Evolutionary conservation across 2,113 vertebrate species (phyloP).

Genomic region (Toxotes jaculatrix): DNA sequence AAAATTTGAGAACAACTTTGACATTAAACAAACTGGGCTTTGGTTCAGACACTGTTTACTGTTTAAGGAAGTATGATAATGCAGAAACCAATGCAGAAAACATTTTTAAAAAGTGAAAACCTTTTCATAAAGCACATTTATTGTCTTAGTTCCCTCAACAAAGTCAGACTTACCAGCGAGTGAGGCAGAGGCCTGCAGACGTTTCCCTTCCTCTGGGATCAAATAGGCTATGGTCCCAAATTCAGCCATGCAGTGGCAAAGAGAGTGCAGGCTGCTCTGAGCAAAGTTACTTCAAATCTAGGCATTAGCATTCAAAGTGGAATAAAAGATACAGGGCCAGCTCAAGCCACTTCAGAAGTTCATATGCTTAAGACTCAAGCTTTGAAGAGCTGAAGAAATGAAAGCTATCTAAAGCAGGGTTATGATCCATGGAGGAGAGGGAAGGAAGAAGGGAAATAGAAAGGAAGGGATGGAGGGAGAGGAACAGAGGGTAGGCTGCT

Average conservation of each 20-base stretch:
- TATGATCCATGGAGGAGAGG: constrained; percentile 65
- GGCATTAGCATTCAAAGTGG: constrained; percentile 72
- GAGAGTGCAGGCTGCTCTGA: constrained; percentile 39
- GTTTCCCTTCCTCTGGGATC: constrained; percentile 12
- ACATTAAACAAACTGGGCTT: background rate
- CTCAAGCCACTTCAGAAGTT: constrained; percentile 75
- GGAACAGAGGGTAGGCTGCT: constrained; percentile 23
- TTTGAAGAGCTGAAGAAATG: constrained; percentile 73
- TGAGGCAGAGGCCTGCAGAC: constrained; percentile 14
- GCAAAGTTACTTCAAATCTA: constrained; percentile 64
- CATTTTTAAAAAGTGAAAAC: background rate
- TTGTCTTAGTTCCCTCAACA: constrained; percentile 19
- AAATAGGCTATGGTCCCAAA: constrained; percentile 38
- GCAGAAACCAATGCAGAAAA: constrained; percentile 1
- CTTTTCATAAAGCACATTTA: background rate
- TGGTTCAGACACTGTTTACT: background rate
- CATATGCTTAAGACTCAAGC: constrained; percentile 72
- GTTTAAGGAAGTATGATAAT: background rate
- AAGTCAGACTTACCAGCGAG: constrained; percentile 1
- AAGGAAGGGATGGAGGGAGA: constrained; percentile 28
- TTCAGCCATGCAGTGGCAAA: constrained; percentile 34
- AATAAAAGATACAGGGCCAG: constrained; percentile 59
- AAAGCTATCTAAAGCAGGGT: constrained; percentile 78
- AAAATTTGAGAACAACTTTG: constrained; percentile 14
- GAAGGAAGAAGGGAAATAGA: constrained; percentile 31